These are phyloP conservation scores for Schizopygopsis pylzovi DNA, from an alignment of 2,797 vertebrate genomes.

Conservation along the genomic window DNA sequence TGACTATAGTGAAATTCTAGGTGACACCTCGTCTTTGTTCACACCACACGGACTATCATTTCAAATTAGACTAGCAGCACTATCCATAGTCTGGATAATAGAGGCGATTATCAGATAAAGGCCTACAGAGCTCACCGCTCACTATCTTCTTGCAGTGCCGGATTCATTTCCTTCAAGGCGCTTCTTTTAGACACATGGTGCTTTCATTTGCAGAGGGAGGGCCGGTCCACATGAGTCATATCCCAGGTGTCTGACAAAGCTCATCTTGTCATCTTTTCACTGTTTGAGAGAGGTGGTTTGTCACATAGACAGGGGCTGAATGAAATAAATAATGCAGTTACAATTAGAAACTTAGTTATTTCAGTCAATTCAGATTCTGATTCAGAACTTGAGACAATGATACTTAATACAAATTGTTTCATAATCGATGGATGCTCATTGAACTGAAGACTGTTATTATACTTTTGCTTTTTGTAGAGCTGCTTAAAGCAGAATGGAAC, in stretches of 20 bases:
- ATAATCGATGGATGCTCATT: too few species aligned
- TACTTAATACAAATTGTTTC: not conserved
- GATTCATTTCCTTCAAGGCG: constrained; percentile 17
- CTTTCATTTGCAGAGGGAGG: constrained; percentile 10
- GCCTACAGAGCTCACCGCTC: not conserved
- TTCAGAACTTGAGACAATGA: not conserved
- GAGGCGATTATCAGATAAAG: constrained; percentile 12
- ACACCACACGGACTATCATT: constrained; percentile 71
- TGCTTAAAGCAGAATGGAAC: not conserved
- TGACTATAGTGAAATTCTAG: constrained; percentile 45
- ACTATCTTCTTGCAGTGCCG: constrained; percentile 11
- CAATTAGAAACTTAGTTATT: constrained; percentile 3
- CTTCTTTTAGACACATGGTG: constrained; percentile 14
- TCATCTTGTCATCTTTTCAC: constrained; percentile 11
- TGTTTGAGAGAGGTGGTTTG: constrained; percentile 6
- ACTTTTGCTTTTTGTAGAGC: not conserved
- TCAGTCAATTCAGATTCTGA: not conserved
- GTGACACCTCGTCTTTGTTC: constrained; percentile 64
- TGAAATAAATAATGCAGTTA: not conserved
- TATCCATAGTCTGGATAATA: constrained; percentile 60
- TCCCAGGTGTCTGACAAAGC: constrained; percentile 46
- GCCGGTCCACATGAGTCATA: constrained; percentile 41
- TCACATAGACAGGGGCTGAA: not conserved
- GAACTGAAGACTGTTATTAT: not conserved
- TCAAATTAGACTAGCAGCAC: constrained; percentile 67